Evolutionary conservation across 2,113 vertebrate genomes (phyloP), one percentile per base, ranked within the genome.

Genomic region (Zosterops lateralis): DNA sequence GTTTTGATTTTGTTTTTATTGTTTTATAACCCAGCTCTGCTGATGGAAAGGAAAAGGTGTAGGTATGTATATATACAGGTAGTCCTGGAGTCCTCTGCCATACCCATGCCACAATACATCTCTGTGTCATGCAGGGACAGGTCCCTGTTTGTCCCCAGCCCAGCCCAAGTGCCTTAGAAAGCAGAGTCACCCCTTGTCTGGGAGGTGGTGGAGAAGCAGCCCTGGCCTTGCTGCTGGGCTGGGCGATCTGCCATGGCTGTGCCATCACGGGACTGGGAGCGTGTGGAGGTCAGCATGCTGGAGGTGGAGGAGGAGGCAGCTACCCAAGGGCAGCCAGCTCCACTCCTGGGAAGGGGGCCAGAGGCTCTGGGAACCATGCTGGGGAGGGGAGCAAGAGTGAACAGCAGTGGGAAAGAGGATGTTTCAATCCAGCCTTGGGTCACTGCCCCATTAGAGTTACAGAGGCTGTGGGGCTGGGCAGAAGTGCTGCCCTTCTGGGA

Each of bases 381-480:
- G 22, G 31, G 36, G n/a, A 73, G 19, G 3, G 31, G 10, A 74
- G 10, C 13, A 74, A 58, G 38, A 42, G 31, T 2, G 1, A 26
- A 38, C 42, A 60, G 45, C 11, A 22, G 44, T 17, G 24, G 48
- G 53, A 84, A 2, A 4, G 53, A 75, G 50, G 26, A 28, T 58
- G 45, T 36, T 83, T 61, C 62, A 48, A 17, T 40, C 25, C 20
- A 78, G 44, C 57, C 22, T 56, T 48, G 48, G 53, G 24, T 68
- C 45, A 50, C 14, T 56, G 22, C 3, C 28, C 36, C 0, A 0
- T 48, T 58, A 53, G 4, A 4, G 25, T 28, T 2, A 1, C 54
- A 85, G 40, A 4, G 3, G 53, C 48, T 61, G 34, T 6, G 2
- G 29, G 53, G 16, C 32, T 51, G 44, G 24, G 22, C 56, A 51